phyloP scores from a whole-genome alignment of 2,797 vertebrate genomes.

The Cichlasoma orientale region DNA sequence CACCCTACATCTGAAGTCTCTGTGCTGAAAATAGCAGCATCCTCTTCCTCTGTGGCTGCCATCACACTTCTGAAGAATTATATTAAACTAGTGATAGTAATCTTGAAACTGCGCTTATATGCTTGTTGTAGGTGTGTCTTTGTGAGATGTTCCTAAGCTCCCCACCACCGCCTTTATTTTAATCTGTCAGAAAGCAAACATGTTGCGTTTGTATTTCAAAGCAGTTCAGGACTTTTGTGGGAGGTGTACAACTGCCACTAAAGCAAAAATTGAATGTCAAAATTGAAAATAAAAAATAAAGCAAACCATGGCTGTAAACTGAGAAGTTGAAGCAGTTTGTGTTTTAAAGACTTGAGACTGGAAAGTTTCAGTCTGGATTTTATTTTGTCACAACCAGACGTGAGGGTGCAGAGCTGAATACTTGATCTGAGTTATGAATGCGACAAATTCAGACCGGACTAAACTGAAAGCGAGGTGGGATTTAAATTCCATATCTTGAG shows the following conservation, averaged over 20 bases:
- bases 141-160: too few relatives aligned
- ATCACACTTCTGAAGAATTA: slow-evolving; percentile 42
- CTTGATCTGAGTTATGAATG: background rate
- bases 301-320: background rate
- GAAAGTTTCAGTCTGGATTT: slow-evolving; percentile 6
- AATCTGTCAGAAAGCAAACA: background rate
- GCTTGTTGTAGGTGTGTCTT: background rate
- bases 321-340: background rate
- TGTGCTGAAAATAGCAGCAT: slow-evolving; percentile 72
- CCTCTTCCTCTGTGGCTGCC: slow-evolving; percentile 32
- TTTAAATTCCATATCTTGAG: background rate
- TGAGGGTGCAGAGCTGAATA: background rate
- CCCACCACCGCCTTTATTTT: background rate
- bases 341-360: background rate
- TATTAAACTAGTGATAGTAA: slow-evolving; percentile 37
- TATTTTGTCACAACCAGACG: background rate
- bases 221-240: background rate
- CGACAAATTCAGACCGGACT: background rate
- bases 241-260: background rate
- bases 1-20: slow-evolving; percentile 67
- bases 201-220: background rate
- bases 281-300: background rate
- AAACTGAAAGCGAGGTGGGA: background rate
- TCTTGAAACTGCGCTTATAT: background rate
- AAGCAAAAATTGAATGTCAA: slow-evolving; percentile 2